These are phyloP conservation scores for Perodicticus potto DNA, from an alignment of 2,797 vertebrate genomes.

Conservation along the genomic window DNA sequence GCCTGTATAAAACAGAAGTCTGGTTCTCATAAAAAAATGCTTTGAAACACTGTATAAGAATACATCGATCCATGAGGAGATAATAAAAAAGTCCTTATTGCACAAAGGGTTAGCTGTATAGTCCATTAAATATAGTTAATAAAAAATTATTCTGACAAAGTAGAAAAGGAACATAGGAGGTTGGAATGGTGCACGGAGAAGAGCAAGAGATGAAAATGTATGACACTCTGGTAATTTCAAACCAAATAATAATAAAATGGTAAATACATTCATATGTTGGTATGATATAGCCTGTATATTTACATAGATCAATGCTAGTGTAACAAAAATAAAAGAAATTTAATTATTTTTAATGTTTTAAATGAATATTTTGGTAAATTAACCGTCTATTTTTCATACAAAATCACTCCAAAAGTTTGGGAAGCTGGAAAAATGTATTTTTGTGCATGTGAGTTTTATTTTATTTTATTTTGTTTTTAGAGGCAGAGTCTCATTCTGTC, in stretches of 20 bases:
- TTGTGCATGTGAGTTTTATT: background rate
- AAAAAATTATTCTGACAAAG: slow-evolving; percentile 64
- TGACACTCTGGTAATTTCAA: background rate
- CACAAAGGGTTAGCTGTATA: slow-evolving; percentile 82
- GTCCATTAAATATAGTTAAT: slow-evolving; percentile 79
- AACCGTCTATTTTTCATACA: slow-evolving; percentile 23
- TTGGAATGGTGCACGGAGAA: background rate
- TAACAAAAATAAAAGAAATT: background rate
- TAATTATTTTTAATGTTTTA: slow-evolving; percentile 2
- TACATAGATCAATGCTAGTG: background rate
- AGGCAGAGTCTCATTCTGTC: too few relatives aligned
- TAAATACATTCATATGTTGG: background rate
- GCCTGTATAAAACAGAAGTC: slow-evolving; percentile 64
- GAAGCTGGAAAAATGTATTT: background rate
- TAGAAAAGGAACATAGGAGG: slow-evolving; percentile 5
- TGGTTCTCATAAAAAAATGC: slow-evolving; percentile 57
- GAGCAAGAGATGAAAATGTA: slow-evolving; percentile 26
- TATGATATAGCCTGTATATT: background rate
- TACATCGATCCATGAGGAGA: slow-evolving; percentile 57
- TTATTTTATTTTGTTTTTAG: too few relatives aligned
- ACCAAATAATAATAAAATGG: background rate
- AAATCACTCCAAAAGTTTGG: background rate
- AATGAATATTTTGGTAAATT: slow-evolving; percentile 1
- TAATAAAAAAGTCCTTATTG: slow-evolving; percentile 78
- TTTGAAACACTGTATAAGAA: slow-evolving; percentile 41